phyloP scores from a whole-genome alignment of 1,140 invertebrate genomes.

The Akabosia matsudoensis region DNA sequence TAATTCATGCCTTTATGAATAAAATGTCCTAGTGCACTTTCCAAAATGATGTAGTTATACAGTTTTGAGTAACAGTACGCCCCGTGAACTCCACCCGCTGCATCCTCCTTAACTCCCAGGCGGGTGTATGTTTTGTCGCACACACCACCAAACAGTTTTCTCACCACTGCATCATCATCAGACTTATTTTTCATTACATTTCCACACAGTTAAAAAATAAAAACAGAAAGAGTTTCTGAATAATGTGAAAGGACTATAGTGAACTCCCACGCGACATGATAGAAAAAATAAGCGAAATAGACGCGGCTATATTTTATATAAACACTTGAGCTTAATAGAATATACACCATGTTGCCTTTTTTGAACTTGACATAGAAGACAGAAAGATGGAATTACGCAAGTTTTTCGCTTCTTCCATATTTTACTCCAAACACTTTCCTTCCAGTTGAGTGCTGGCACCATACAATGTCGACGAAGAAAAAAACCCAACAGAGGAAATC shows the following conservation, averaged over 20 bases:
- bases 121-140: too few species aligned
- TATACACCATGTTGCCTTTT: conserved; percentile 1
- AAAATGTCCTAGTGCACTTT: conserved; percentile 19
- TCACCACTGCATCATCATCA: too few species aligned
- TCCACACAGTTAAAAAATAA: neutral
- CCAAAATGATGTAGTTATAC: neutral
- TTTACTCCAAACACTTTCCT: neutral
- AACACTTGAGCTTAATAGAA: neutral
- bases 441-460: conserved; percentile 2
- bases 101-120: neutral
- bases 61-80: neutral
- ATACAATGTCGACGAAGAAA: neutral
- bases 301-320: neutral
- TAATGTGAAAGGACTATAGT: too few species aligned
- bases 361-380: conserved; percentile 22
- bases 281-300: too few species aligned
- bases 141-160: too few species aligned
- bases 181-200: neutral
- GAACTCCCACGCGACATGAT: too few species aligned
- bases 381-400: conserved; percentile 11
- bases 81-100: neutral
- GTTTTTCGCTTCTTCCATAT: too few species aligned
- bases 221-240: neutral
- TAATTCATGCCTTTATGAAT: conserved; percentile 36
- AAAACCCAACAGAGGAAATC: conserved; percentile 22